Percentiles rank a stretch among this genome's conserved stretches.
Evolutionary conservation across 2,797 vertebrate genomes (phyloP).

Genomic region (Yasuhikotakia modesta): DNA sequence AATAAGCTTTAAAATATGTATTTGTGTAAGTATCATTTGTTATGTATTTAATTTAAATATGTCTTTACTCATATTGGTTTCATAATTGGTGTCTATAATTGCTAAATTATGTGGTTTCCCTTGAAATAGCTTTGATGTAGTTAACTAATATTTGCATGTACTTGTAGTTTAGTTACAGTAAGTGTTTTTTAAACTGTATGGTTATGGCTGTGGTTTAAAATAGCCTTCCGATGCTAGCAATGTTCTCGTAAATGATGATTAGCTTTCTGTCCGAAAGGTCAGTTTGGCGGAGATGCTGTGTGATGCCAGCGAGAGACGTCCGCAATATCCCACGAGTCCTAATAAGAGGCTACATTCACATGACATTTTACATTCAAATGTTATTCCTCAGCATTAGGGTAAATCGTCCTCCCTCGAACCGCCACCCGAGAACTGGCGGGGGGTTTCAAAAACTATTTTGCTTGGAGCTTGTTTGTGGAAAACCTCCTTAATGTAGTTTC

Average conservation of each 20-base stretch:
- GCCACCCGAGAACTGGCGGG: conserved; percentile 12
- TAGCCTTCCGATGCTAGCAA: neutral
- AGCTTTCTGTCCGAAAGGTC: conserved; percentile 24
- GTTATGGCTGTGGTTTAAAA: neutral
- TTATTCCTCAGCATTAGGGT: conserved; percentile 1
- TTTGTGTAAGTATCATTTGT: neutral
- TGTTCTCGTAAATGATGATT: conserved; percentile 9
- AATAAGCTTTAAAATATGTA: too few species aligned
- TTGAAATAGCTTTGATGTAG: too few species aligned
- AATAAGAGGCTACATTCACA: conserved; percentile 41
- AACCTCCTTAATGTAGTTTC: conserved; percentile 7
- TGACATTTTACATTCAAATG: conserved; percentile 40
- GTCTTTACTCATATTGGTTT: too few species aligned
- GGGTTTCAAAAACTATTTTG: conserved; percentile 30
- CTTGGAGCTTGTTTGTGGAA: conserved; percentile 41
- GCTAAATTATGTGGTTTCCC: too few species aligned
- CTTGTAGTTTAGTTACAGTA: too few species aligned
- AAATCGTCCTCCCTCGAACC: conserved; percentile 13
- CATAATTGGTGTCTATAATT: too few species aligned
- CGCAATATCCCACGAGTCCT: conserved; percentile 62
- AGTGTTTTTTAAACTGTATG: neutral
- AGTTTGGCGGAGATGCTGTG: neutral
- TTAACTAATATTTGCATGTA: too few species aligned
- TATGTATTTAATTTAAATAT: neutral
- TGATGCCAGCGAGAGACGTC: conserved; percentile 16